Conservation (phyloP, 2,797 vertebrate genomes). For the Pantherophis vulpinus region DNA sequence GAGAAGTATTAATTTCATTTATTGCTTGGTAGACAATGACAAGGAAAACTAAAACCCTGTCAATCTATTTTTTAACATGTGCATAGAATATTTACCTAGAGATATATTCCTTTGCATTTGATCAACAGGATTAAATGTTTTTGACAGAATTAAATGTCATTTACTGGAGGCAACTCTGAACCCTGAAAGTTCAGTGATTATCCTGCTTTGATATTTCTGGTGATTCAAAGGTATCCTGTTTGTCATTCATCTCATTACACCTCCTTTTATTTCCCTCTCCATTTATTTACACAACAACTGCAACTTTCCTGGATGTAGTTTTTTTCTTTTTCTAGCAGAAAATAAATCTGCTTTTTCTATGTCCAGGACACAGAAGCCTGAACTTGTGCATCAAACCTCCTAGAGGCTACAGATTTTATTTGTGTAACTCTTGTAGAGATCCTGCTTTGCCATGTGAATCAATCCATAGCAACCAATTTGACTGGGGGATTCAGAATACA, state of each 20-base stretch:
- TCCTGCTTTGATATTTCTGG: not conserved
- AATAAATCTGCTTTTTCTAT: not conserved
- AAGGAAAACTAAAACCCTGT: not conserved
- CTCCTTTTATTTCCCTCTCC: not conserved
- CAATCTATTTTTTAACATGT: not conserved
- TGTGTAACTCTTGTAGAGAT: not conserved
- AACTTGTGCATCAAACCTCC: not conserved
- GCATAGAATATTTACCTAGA: not conserved
- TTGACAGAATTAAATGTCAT: not conserved
- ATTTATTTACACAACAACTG: not conserved
- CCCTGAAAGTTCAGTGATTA: not conserved
- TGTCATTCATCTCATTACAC: not conserved
- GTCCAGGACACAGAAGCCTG: not conserved
- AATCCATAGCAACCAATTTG: not conserved
- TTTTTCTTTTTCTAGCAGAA: not conserved
- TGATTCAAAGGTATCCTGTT: not conserved
- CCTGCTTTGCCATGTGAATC: not conserved
- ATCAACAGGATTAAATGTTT: not conserved
- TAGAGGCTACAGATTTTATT: not conserved
- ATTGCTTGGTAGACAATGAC: not conserved
- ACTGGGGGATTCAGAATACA: not conserved
- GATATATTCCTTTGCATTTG: not conserved
- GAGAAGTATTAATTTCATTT: not conserved
- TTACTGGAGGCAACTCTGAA: not conserved
- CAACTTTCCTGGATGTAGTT: not conserved